These are phyloP conservation scores for Pelobates cultripes DNA, from an alignment of 2,797 vertebrate genomes.

Conservation along the genomic window DNA sequence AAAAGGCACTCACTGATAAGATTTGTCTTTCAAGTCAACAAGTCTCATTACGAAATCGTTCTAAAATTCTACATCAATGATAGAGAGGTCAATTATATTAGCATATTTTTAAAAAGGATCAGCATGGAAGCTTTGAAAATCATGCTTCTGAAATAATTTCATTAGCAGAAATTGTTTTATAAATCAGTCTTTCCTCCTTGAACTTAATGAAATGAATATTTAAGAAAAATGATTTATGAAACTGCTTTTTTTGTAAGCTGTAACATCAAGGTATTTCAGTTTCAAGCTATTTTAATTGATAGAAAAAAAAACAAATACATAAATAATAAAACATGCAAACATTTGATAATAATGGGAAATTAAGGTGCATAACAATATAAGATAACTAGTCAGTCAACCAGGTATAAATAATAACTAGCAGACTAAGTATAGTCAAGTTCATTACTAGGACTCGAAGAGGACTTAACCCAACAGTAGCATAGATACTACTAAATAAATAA, in stretches of 20 bases:
- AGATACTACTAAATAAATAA: no score
- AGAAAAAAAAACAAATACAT: no score
- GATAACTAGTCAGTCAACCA: no score
- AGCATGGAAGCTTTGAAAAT: constrained; percentile 44
- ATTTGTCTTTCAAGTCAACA: constrained; percentile 36
- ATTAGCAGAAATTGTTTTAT: constrained; percentile 43
- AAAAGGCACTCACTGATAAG: constrained; percentile 6
- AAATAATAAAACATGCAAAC: no score
- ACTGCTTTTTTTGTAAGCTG: constrained; percentile 5
- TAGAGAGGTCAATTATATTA: constrained; percentile 53
- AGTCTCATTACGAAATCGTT: constrained; percentile 44
- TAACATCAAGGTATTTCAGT: constrained; percentile 23
- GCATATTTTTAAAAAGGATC: constrained; percentile 47
- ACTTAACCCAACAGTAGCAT: no score
- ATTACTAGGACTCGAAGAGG: no score
- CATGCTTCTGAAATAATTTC: constrained; percentile 32
- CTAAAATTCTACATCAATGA: constrained; percentile 49
- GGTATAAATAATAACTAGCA: no score
- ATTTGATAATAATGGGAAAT: no score
- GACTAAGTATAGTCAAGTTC: no score
- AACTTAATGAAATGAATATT: constrained; percentile 56
- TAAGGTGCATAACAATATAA: no score
- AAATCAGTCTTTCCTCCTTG: constrained; percentile 52
- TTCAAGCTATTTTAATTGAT: no score
- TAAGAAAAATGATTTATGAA: constrained; percentile 48